Base-by-base conservation (phyloP, 64 coral and sea anemone genomes). In the Catalaphyllia jardinei region DNA sequence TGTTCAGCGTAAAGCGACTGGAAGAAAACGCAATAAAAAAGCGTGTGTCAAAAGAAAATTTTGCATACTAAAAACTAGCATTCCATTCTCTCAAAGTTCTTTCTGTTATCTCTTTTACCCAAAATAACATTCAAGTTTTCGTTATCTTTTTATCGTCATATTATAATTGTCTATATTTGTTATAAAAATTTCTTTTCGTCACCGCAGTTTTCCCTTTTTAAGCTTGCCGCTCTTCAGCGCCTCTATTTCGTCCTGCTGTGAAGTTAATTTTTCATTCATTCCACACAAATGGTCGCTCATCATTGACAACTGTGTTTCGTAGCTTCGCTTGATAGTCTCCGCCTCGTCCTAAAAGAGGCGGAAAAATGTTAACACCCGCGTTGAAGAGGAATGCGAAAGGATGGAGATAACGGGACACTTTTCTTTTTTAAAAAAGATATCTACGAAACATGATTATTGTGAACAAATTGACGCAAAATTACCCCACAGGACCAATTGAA, bases 241-340 rank as follows among this genome's bases (percentile, higher is more conserved):
- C 72, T 97, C 95, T 6, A 97, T 97, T 87, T 97, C 95, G 72
- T 97, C 95, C 75, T 97, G 92, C 72, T 97, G 95, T 75, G 95
- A 89, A 15, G 95, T 97, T 2, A 97, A 42, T 74, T 97, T 97
- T 6, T 97, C 95, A 31, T 97, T 97, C 95, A 97, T 97, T 73
- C 95, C 95, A 24, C 95, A 97, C 83, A 97, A 79, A 55, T 97
- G 95, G 76, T 97, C 95, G n/a, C 91, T 97, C 95, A 97, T 97
- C 95, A 97, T 97, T 19, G 95, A 97, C 65, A 97, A 75, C 77
- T 97, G 95, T 0, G 95, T 97, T 78, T 97, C 95, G 62, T 97
- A 97, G 72, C 90, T 97, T 49, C 95, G 92, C 27, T 97, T 97
- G 29, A 92, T 97, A 19, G 90, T 91, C 19, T 97, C 92, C 31